A percentile compares a stretch with the other conserved stretches of the same genome.
Evolutionary conservation across 64 coral and sea anemone genomes (phyloP).

Genomic region (Exaiptasia diaphana): DNA sequence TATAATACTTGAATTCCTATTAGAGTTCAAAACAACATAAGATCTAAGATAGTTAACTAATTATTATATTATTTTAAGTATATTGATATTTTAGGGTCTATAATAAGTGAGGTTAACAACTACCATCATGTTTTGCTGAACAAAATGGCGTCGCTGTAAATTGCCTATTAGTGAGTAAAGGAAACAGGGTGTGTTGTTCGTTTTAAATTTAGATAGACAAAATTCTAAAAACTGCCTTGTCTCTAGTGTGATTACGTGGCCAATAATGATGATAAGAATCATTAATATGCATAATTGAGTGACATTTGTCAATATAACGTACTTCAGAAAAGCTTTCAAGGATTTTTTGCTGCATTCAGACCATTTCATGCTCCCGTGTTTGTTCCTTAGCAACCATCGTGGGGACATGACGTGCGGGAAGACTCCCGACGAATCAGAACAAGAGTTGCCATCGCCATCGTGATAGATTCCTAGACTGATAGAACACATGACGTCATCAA

Average conservation of each 20-base stretch:
- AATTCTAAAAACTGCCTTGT: too few species aligned
- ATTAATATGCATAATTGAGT: background rate
- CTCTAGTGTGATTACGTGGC: too few species aligned
- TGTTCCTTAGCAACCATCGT: conserved; percentile 56
- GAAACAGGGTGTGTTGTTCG: too few species aligned
- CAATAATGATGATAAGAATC: too few species aligned
- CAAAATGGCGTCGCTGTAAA: too few species aligned
- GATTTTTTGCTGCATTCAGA: conserved; percentile 73
- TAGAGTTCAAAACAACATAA: background rate
- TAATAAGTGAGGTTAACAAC: background rate
- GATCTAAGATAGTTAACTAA: too few species aligned
- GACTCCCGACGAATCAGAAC: conserved; percentile 55
- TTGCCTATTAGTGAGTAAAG: too few species aligned
- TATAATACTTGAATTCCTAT: background rate
- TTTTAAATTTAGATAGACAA: too few species aligned
- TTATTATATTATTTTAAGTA: background rate
- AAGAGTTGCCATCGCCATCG: conserved; percentile 86
- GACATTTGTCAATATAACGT: background rate
- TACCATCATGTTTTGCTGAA: too few species aligned
- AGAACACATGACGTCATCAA: too few species aligned
- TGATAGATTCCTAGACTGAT: conserved; percentile 76
- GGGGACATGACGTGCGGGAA: conserved; percentile 85
- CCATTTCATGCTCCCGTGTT: conserved; percentile 72
- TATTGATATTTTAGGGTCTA: background rate
- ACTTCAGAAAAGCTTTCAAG: conserved; percentile 68